phyloP scores from a whole-genome alignment of 2,113 vertebrate genomes.

The Myotis davidii region DNA sequence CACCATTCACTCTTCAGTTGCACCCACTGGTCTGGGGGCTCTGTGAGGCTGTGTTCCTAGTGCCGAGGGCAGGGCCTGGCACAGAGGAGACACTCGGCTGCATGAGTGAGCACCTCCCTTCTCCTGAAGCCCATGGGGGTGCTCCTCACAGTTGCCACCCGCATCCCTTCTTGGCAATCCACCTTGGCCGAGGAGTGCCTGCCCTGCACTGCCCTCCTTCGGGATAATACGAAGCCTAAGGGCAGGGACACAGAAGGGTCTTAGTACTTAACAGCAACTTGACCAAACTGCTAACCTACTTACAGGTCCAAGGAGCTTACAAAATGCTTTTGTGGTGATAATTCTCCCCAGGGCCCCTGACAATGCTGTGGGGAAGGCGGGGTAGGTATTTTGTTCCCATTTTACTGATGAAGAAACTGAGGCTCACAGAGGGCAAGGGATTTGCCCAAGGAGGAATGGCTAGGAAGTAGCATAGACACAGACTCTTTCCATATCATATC shows the following conservation, averaged over 20 bases:
- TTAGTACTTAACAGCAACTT: neutral
- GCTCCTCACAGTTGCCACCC: too few species aligned
- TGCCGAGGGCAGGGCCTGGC: neutral
- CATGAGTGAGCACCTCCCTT: neutral
- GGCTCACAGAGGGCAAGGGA: neutral
- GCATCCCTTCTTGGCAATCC: neutral
- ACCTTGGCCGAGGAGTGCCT: neutral
- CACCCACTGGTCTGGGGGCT: neutral
- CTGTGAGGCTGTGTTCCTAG: neutral
- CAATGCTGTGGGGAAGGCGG: neutral
- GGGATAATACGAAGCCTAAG: rapidly evolving
- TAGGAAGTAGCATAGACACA: neutral
- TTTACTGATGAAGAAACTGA: neutral
- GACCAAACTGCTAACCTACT: neutral
- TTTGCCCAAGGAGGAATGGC: neutral
- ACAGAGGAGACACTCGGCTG: neutral
- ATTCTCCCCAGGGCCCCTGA: neutral
- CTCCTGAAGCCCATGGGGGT: neutral
- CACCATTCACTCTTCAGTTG: neutral
- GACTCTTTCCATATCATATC: neutral
- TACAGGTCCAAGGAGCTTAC: neutral
- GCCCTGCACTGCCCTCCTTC: neutral
- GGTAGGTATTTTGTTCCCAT: neutral
- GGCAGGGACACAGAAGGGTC: neutral
- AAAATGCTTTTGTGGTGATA: neutral